Base-by-base conservation (phyloP, 1,140 invertebrate species). In the Geopemphigus sp. region DNA sequence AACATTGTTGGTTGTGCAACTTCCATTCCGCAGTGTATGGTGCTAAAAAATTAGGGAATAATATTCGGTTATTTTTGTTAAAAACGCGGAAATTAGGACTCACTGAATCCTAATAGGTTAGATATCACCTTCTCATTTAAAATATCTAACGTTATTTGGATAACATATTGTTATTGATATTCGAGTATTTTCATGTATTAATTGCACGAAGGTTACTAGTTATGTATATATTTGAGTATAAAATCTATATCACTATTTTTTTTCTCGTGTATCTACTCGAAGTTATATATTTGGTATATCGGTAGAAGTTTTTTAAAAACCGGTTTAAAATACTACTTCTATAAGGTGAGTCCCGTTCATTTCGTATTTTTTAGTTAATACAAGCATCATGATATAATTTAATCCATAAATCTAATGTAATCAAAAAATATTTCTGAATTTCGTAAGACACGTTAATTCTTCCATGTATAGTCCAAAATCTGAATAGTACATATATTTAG, bases 1-100 rank as follows among this genome's bases (percentile, higher is more conserved):
- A 72, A 72, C 68, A 72, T 72, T 72, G 68, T 72, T 54, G 68
- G 24, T 24, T 29, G 47, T 72, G 45, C 24, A 70, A 53, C 64
- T 70, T 72, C 50, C 17, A 22, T 72, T 50, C 47, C 11, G 10
- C 19, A 29, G 24, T 72, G 68, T 45, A 54, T 54, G 22, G 24
- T 17, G 26, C 22, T 53, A 53, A 47, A 54, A 53, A 54, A 50
- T 68, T 68, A 50, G 66, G 45, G 50, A 50, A 17, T 66, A 26
- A 72, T 29, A 54, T 72, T 45, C n/a, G 24, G 24, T 54, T 72
- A 54, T 72, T 68, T 68, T 68, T 50, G n/a, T n/a, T 68, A 50
- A 24, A 68, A 26, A 24, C 22, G 22, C 5, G 11, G 17, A 68
- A 12, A 15, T 47, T n/a, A 22, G n/a, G 54, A n/a, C n/a, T n/a